Evolutionary conservation across 2,113 vertebrate species (phyloP).

Genomic region (Seriola rivoliana): DNA sequence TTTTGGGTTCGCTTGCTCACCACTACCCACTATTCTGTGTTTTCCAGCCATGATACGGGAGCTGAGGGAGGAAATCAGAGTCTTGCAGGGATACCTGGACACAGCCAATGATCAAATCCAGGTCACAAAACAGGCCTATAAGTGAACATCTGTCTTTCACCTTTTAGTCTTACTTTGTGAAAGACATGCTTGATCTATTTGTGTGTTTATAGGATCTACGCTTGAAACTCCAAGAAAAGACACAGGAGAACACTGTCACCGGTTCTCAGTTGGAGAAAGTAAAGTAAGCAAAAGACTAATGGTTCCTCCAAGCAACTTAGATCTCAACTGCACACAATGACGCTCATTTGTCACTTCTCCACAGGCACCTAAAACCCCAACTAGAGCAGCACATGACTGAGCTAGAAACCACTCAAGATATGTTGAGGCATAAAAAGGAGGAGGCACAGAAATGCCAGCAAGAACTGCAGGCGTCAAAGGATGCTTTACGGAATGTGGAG

Average conservation of each 20-base stretch:
- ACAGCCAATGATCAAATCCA: conserved; percentile 85
- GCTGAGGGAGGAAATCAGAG: conserved; percentile 78
- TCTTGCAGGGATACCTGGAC: conserved; percentile 83
- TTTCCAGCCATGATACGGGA: conserved; percentile 80
- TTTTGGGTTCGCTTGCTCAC: background rate
- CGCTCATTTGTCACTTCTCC: conserved; percentile 37
- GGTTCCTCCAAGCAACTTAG: background rate
- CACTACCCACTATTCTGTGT: background rate
- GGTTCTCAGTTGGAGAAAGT: conserved; percentile 86
- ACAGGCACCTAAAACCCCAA: conserved; percentile 84
- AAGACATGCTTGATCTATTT: background rate
- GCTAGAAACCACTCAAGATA: conserved; percentile 75
- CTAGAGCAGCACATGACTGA: conserved; percentile 82
- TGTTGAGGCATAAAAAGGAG: conserved; percentile 84
- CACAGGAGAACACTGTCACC: conserved; percentile 80
- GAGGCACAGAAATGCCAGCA: conserved; percentile 56
- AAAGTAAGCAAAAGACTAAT: conserved; percentile 78
- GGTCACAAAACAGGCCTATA: conserved; percentile 65
- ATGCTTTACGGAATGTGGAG: conserved; percentile 61
- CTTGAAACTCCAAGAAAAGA: conserved; percentile 80
- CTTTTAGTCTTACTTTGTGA: background rate
- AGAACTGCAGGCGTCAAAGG: conserved; percentile 67
- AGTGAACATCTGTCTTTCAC: background rate
- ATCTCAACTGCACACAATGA: background rate
- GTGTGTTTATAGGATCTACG: conserved; percentile 77